Evolutionary conservation across 2,888 invertebrate species (phyloP), one percentile per base, ranked within the genome.

Genomic region (Dicyrtomina minuta): DNA sequence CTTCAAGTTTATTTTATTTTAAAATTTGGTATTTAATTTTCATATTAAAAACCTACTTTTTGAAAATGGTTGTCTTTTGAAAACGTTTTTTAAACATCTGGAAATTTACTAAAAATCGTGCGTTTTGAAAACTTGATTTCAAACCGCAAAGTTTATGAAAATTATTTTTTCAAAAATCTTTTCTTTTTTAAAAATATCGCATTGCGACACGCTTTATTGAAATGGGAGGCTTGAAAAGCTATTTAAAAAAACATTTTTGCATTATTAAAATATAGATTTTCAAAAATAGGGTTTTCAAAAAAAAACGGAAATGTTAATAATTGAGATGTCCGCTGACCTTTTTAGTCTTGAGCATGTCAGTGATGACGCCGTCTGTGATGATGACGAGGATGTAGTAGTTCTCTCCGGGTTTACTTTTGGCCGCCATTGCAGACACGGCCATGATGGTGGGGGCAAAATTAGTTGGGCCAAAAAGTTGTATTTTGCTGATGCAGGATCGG

Each of bases 301-400:
- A 26, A 41, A 58, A 24, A 74, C n/a, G n/a, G n/a, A n/a, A n/a
- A n/a, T n/a, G n/a, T n/a, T n/a, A n/a, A n/a, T n/a, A n/a, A n/a
- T n/a, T n/a, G n/a, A n/a, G n/a, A n/a, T n/a, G n/a, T n/a, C n/a
- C n/a, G n/a, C n/a, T n/a, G 77, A 82, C 83, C 79, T 81, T 80
- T 72, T 82, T 83, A 0, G 85, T 85, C 74, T 82, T 81, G 2
- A 80, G 80, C 83, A 87, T 85, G 79, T 87, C 87, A 4, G 85
- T 85, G 71, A 86, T 86, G 33, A 84, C 83, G 0, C 85, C 85
- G 79, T 85, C 86, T 4, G 86, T 86, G 62, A 86, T 82, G 70
- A 86, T 86, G 22, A 86, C 80, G 20, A 86, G 80, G 10, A 86
- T 83, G 79, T 83, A 84, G 78, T 86, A 86, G 70, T 82, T 79